Evolutionary conservation across 2,797 vertebrate genomes (phyloP).

Genomic region (Corythornis leucogaster): DNA sequence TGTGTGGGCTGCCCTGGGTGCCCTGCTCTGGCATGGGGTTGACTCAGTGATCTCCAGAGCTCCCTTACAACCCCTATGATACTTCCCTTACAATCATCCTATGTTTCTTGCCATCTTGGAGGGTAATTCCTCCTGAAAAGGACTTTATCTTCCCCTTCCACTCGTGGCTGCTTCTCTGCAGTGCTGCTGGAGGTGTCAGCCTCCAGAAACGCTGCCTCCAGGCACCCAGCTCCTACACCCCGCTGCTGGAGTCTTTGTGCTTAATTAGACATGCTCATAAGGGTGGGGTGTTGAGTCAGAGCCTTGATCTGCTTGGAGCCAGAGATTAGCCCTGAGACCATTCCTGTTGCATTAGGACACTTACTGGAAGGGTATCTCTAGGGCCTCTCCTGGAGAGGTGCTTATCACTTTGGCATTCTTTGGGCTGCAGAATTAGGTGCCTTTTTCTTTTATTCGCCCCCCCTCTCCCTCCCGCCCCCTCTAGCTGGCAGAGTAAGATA

Average conservation of each 20-base stretch:
- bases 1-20: too few relatives aligned
- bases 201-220: not conserved
- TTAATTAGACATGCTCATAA: not conserved
- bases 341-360: not conserved
- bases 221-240: not conserved
- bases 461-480: accelerated
- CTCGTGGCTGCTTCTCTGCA: not conserved
- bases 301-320: not conserved
- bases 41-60: too few relatives aligned
- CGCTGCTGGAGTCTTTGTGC: not conserved
- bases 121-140: not conserved
- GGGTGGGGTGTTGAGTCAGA: slow-evolving; percentile 35
- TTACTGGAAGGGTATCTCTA: not conserved
- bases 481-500: not conserved
- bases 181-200: not conserved
- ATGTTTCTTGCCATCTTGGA: not conserved
- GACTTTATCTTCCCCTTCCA: not conserved
- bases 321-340: not conserved
- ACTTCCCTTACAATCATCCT: too few relatives aligned
- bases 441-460: too few relatives aligned
- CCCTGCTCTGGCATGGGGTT: too few relatives aligned
- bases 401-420: not conserved
- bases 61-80: too few relatives aligned
- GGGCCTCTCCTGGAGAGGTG: not conserved
- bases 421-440: not conserved